Evolutionary conservation across 2,113 vertebrate species (phyloP).

Genomic region (Hippolais icterina): DNA sequence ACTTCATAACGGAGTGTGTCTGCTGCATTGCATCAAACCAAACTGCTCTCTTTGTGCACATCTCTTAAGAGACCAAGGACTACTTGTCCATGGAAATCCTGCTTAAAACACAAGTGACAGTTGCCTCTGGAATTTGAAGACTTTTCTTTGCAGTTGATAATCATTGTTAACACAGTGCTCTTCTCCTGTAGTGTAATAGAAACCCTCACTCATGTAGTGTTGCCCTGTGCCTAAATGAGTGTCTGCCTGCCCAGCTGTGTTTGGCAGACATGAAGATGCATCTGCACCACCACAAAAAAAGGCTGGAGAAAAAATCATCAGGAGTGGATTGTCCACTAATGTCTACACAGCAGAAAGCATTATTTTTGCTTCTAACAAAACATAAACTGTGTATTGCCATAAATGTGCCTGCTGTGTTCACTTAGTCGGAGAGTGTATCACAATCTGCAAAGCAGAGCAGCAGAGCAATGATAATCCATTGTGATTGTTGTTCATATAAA

Average conservation of each 20-base stretch:
- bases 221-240: not conserved
- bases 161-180: not conserved
- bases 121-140: not conserved
- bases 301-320: fast-evolving
- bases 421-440: not conserved
- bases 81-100: not conserved
- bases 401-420: not conserved
- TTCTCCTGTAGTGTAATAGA: not conserved
- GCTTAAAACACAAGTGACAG: not conserved
- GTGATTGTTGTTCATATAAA: not conserved
- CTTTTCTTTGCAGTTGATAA: not conserved
- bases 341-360: not conserved
- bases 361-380: not conserved
- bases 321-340: not conserved
- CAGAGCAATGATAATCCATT: not conserved
- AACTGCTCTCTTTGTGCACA: not conserved
- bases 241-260: not conserved
- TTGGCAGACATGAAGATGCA: not conserved
- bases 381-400: not conserved
- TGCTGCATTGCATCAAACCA: not conserved
- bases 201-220: fast-evolving
- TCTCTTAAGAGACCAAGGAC: not conserved
- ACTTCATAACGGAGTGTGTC: not conserved
- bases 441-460: not conserved
- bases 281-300: not conserved